Evolutionary conservation across 1,140 invertebrate genomes (phyloP).

Genomic region (Philotrypesis tridentata): DNA sequence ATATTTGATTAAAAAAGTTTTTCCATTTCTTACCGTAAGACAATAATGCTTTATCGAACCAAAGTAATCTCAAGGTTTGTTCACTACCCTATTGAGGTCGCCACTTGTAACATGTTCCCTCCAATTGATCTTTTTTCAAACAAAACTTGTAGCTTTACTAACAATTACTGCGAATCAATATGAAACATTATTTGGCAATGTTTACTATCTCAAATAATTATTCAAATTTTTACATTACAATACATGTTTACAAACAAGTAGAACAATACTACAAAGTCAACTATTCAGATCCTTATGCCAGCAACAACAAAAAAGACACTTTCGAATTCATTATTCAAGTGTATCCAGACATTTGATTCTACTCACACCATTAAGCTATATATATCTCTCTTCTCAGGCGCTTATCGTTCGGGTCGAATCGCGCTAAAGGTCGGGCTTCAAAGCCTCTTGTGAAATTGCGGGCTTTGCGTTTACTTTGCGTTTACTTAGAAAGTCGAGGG

Average conservation of each 20-base stretch:
- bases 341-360: neutral
- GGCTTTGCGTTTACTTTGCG: conserved; percentile 59
- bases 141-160: neutral
- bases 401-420: conserved; percentile 52
- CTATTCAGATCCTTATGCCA: no score
- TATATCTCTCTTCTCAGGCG: conserved; percentile 28
- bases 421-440: conserved; percentile 58
- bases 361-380: neutral
- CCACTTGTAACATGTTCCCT: conserved; percentile 9
- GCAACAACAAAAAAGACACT: neutral
- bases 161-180: neutral
- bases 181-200: neutral
- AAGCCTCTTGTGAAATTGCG: conserved; percentile 57
- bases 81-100: conserved; percentile 28
- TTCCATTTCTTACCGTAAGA: neutral
- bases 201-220: neutral
- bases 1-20: neutral
- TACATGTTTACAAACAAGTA: no score
- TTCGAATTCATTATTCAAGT: neutral
- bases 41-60: neutral
- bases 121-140: conserved; percentile 15
- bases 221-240: neutral
- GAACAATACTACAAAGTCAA: no score
- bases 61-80: neutral
- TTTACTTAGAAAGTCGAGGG: conserved; percentile 52